Percentiles rank a stretch among this genome's conserved stretches.
phyloP scores from a whole-genome alignment of 2,797 vertebrate species.

The Pseudochirops cupreus region DNA sequence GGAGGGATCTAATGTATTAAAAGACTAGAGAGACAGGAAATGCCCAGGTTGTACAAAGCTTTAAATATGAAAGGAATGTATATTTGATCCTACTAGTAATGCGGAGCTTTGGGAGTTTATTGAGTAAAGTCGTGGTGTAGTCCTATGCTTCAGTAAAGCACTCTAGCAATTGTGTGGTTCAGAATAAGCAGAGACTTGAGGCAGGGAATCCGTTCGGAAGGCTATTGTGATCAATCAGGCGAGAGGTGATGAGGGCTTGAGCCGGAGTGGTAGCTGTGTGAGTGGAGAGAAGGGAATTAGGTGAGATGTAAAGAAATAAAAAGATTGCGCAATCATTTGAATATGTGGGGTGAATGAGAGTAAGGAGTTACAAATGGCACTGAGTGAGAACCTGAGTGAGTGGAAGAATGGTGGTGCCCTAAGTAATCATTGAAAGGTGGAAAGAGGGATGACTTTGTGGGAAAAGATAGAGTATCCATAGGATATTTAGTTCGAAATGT shows the following conservation, averaged over 20 bases:
- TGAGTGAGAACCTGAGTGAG: background rate
- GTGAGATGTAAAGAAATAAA: background rate
- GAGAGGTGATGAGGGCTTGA: background rate
- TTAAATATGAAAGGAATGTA: background rate
- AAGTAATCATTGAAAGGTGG: background rate
- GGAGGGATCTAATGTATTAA: background rate
- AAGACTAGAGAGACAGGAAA: background rate
- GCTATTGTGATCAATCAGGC: too few species aligned
- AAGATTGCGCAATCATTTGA: background rate
- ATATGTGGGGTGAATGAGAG: background rate
- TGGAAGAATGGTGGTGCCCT: background rate
- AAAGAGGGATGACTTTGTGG: background rate
- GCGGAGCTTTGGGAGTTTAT: background rate
- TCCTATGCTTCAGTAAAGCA: background rate
- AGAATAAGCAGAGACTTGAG: background rate
- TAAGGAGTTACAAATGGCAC: background rate
- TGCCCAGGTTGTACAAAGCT: background rate
- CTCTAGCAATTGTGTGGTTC: background rate
- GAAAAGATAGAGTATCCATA: background rate
- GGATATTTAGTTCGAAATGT: background rate
- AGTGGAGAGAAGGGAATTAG: background rate
- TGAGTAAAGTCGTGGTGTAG: background rate
- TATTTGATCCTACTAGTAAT: background rate
- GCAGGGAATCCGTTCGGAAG: background rate
- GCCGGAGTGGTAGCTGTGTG: background rate